Evolutionary conservation across 2,888 invertebrate species (phyloP), one percentile per base, ranked within the genome.

Genomic region (Tipula confusa): DNA sequence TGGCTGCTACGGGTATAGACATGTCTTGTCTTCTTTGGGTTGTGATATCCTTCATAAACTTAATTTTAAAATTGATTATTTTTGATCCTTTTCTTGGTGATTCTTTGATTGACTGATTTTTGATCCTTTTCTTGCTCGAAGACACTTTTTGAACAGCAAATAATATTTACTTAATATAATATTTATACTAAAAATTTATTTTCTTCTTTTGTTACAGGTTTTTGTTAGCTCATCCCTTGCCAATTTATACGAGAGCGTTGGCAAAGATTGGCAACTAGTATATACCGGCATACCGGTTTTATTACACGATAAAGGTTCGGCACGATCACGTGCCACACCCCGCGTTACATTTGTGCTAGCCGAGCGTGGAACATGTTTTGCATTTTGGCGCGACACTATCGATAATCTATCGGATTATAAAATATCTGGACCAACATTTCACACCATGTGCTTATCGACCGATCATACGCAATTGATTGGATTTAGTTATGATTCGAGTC

Each of bases 251-350:
- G 91, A 92, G 84, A 92, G 93, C 86, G 91, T 91, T 84, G 91
- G 91, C 28, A 90, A 91, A 83, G 91, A 91, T 85, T 96, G 96
- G 96, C 92, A 93, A 85, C 90, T 95, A 82, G 92, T 93, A 84
- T 93, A 93, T 88, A 95, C 95, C 0, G 96, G 96, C 15, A 93
- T 96, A 83, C 96, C 95, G 0, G 93, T 95, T 2, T 91, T 96
- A 11, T 90, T 96, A 5, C 91, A 95, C 84, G 95, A 96, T 89
- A 92, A 92, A 79, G 96, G 96, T 0, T 94, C 94, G 86, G 94
- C 95, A 11, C 90, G 93, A 84, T 92, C 94, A 24, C 90, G 95
- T 84, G 91, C 92, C 85, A 92, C 93, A 86, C 91, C 94, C 33
- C 91, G 93, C 29, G 92, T 95, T 11, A 93, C 94, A 85, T 92